These are phyloP conservation scores for Branchellion lobata DNA, from an alignment of 2,888 invertebrate genomes.

Conservation along the genomic window DNA sequence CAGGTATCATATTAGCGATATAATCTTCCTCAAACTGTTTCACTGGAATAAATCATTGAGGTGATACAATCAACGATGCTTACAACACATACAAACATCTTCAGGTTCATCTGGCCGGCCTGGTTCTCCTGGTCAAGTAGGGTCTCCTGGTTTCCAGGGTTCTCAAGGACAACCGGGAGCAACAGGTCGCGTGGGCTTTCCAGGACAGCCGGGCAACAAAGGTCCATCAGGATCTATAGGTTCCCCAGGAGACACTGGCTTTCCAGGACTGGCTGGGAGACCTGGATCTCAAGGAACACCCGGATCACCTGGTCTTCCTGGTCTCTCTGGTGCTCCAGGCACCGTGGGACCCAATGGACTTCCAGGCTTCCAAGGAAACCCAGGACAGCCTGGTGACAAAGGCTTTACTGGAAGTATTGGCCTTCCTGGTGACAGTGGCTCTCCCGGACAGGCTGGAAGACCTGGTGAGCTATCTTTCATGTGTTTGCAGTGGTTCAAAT, in stretches of 20 bases:
- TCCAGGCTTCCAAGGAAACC: background rate
- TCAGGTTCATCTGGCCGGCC: constrained; percentile 63
- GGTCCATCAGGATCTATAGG: constrained; percentile 33
- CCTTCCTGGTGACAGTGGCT: constrained; percentile 52
- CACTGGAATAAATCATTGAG: too few species aligned
- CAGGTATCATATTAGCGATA: background rate
- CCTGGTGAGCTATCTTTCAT: too few species aligned
- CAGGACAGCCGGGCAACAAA: background rate
- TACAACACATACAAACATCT: too few species aligned
- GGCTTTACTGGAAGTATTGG: constrained; percentile 58
- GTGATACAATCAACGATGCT: too few species aligned
- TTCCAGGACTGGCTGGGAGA: constrained; percentile 46
- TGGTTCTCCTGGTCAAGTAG: constrained; percentile 64
- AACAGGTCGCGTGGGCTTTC: background rate
- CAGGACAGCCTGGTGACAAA: constrained; percentile 48
- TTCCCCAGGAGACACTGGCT: constrained; percentile 11
- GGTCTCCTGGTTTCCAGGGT: constrained; percentile 38
- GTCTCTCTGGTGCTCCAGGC: constrained; percentile 52
- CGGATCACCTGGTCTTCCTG: background rate
- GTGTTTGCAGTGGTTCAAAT: background rate
- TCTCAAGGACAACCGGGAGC: background rate
- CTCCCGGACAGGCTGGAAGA: background rate
- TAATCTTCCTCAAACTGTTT: too few species aligned
- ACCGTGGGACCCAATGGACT: background rate
- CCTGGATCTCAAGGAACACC: constrained; percentile 47